Evolutionary conservation across 2,797 vertebrate genomes (phyloP), one percentile per base, ranked within the genome.

Genomic region (Acanthurus lineatus): DNA sequence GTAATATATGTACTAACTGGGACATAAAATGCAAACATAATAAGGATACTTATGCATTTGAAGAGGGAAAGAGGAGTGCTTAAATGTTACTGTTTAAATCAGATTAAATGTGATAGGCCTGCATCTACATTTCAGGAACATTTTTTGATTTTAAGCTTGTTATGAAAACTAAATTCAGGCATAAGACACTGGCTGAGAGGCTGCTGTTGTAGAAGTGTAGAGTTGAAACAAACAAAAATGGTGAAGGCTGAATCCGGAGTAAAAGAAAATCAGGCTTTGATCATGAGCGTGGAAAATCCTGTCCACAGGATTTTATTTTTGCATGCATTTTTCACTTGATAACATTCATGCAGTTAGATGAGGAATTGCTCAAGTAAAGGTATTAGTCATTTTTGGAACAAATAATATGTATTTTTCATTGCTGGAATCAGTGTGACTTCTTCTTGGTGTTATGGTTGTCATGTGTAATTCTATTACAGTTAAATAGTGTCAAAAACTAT

Each of bases 201-300:
- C 89, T 88, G 89, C 81, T 83, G 89, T 79, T 88, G 81, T 84
- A 90, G 49, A 85, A 92, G 90, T 88, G 87, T 78, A 38, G 89
- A 92, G 93, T 91, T 88, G 89, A 94, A 95, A 96, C 94, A 95
- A 96, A 96, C 93, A 95, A 95, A 94, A 94, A 94, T 89, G 93
- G 91, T 91, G 92, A 90, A 93, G 93, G 93, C 94, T 94, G 94
- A 95, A 95, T 93, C 92, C 87, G 35, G 92, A 94, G 94, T 94
- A 94, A 95, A 95, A 95, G 94, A 95, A 96, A 95, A 96, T 96
- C 94, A 96, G 95, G 95, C 96, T 96, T 96, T 96, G 95, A 96
- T 96, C 95, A 96, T 86, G 92, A 96, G 94, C 95, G 94, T 96
- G 93, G 96, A 94, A 94, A 96, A 96, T 96, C 95, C 96, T 95